A percentile compares a stretch with the other conserved stretches of the same genome.
Conservation (phyloP, 2,113 vertebrate genomes). For the Toxotes jaculatrix region DNA sequence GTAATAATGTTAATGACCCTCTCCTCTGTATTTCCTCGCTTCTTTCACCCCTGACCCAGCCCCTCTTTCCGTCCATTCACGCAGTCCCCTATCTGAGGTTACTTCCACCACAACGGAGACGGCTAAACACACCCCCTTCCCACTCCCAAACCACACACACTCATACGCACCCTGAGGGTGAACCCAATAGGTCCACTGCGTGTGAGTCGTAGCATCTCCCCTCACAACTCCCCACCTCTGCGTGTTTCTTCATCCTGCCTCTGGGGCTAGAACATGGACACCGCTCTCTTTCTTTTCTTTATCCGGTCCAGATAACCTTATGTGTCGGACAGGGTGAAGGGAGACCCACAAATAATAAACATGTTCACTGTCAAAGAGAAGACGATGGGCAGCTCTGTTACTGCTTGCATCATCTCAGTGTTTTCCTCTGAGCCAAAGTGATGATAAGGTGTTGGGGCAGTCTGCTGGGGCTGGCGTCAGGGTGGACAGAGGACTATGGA, state of each 20-base stretch:
- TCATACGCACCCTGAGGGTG: conserved; percentile 71
- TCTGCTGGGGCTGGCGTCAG: conserved; percentile 27
- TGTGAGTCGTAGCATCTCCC: conserved; percentile 65
- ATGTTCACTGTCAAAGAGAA: conserved; percentile 51
- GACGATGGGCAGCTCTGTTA: conserved; percentile 34
- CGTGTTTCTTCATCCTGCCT: conserved; percentile 74
- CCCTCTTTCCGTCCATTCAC: conserved; percentile 54
- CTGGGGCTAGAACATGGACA: conserved; percentile 65
- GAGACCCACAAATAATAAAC: conserved; percentile 58
- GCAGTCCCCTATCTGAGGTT: conserved; percentile 63
- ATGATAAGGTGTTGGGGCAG: conserved; percentile 71
- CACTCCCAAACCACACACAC: conserved; percentile 63
- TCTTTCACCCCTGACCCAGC: conserved; percentile 61
- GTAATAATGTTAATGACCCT: conserved; percentile 67
- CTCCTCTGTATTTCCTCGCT: conserved; percentile 27
- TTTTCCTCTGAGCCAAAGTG: conserved; percentile 56
- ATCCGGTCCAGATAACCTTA: conserved; percentile 63
- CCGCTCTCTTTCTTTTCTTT: conserved; percentile 49
- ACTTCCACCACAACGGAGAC: conserved; percentile 78
- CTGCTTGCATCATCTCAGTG: conserved; percentile 41
- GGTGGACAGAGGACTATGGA: conserved; percentile 22
- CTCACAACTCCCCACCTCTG: conserved; percentile 65
- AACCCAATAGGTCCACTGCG: conserved; percentile 60
- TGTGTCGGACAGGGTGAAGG: conserved; percentile 58
- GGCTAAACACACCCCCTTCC: conserved; percentile 62